Evolutionary conservation across 2,888 invertebrate genomes (phyloP).

Genomic region (Conomelus anceps): DNA sequence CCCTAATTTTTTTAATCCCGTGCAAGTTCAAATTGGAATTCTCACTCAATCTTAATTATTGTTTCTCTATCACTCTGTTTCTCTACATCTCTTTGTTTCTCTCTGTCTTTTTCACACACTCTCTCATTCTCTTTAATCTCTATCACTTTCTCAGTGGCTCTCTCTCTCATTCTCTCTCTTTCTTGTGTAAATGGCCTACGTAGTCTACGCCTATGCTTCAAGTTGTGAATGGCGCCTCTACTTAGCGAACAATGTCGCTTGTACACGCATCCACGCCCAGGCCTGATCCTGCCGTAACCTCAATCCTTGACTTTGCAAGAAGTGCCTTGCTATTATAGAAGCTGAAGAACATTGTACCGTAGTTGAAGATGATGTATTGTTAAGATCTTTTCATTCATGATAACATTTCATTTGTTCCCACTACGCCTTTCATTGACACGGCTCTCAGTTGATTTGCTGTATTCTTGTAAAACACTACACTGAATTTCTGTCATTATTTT

Average conservation of each 20-base stretch:
- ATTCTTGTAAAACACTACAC: too few relatives aligned
- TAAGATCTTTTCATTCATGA: neutral
- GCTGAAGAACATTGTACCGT: too few relatives aligned
- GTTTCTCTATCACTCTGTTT: neutral
- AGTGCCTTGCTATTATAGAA: too few relatives aligned
- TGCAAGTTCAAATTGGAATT: neutral
- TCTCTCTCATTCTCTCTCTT: neutral
- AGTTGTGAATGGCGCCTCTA: neutral
- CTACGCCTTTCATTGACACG: neutral
- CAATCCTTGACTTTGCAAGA: neutral
- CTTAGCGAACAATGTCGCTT: neutral
- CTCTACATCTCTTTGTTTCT: neutral
- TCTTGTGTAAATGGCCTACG: neutral
- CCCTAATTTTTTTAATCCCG: neutral
- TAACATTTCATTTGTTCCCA: neutral
- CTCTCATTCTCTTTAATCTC: neutral
- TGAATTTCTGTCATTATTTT: too few relatives aligned
- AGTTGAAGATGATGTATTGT: neutral
- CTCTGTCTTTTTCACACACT: neutral
- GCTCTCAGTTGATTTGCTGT: neutral
- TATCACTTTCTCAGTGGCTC: neutral
- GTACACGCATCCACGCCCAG: neutral
- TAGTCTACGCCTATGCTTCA: neutral
- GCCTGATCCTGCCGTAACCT: neutral
- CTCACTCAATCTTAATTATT: too few relatives aligned